Evolutionary conservation across 2,888 invertebrate genomes (phyloP).

Genomic region (Lycophotia porphyrea): DNA sequence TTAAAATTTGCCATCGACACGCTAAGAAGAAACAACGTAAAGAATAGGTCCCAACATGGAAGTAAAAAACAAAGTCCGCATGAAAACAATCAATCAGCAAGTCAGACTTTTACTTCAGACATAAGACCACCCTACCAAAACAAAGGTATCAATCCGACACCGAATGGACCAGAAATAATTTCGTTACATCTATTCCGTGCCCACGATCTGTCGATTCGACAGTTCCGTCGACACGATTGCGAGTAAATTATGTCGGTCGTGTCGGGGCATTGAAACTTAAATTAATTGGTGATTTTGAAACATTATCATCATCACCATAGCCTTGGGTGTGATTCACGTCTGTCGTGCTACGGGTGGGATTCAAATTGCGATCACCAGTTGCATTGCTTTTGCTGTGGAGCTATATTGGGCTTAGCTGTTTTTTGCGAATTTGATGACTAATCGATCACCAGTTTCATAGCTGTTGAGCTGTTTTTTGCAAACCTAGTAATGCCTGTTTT

Average conservation of each 20-base stretch:
- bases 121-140: constrained; percentile 35
- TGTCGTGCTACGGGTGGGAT: not conserved
- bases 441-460: not conserved
- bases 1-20: no score
- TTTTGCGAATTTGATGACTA: no score
- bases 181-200: constrained; percentile 50
- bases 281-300: constrained; percentile 51
- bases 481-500: not conserved
- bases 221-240: constrained; percentile 45
- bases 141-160: constrained; percentile 47
- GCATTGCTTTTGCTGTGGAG: not conserved
- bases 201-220: constrained; percentile 52
- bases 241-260: constrained; percentile 50
- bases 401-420: no score
- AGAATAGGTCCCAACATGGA: not conserved
- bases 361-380: not conserved
- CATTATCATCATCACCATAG: not conserved
- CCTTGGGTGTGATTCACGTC: constrained; percentile 1
- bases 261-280: constrained; percentile 36
- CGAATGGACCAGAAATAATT: constrained; percentile 56
- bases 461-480: not conserved
- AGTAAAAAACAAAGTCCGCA: not conserved
- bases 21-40: no score
- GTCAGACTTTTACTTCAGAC: not conserved
- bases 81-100: constrained; percentile 1